Evolutionary conservation across 1,140 invertebrate genomes (phyloP), one percentile per base, ranked within the genome.

Genomic region (Drosophila jambulina): DNA sequence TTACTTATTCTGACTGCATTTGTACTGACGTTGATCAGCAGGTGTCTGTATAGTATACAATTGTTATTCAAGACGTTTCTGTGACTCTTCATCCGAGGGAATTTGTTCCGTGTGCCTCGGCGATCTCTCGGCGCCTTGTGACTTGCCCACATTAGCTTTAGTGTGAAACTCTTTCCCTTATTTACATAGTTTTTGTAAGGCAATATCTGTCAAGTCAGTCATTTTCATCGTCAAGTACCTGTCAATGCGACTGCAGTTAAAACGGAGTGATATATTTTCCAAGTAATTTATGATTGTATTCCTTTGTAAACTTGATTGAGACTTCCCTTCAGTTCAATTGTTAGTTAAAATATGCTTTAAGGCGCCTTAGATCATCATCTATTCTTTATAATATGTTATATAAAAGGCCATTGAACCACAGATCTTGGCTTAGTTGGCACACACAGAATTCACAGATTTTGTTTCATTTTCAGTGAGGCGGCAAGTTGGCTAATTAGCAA

Each of bases 31-130:
- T 69, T 64, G 62, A 82, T 68, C 43, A 54, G 34, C 48, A 46
- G 48, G 57, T 38, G n/a, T 27, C 32, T n/a, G 40, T 21, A 64
- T 40, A 49, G 38, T 57, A 36, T 43, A 25, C 12, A 25, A 75
- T 86, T 86, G 71, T 83, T 88, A 86, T 86, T 87, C 83, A 79
- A 86, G 71, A 77, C 84, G 46, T 23, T 70, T 67, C 67, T 70
- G 75, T 65, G 56, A 63, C 46, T 72, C 36, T 53, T 67, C 59
- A n/a, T 43, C 56, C 42, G 57, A 19, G 21, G 4, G 48, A 54
- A 32, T 60, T 43, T 42, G 40, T 21, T 45, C 69, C 42, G 45
- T 56, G 36, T 76, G 59, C 54, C 76, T 78, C 68, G 65, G 63
- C 49, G 42, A 32, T 76, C 54, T 58, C 76, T 78, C 68, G 65